Conservation (phyloP, 2,888 invertebrate genomes). For the Iphiclides podalirius region DNA sequence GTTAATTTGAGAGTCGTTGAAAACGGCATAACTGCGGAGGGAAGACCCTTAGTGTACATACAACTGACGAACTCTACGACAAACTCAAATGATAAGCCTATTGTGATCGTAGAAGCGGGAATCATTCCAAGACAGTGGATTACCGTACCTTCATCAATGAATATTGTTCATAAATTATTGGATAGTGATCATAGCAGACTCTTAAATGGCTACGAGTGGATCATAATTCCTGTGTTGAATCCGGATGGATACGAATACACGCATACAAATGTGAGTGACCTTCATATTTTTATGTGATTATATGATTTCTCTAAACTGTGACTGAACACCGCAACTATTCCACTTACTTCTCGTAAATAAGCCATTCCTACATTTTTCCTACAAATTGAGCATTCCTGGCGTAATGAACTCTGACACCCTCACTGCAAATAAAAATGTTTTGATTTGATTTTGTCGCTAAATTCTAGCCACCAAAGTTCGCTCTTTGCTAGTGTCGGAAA, state of each 20-base stretch:
- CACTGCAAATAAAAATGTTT: too few species aligned
- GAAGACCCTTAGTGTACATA: slow-evolving; percentile 59
- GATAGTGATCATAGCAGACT: slow-evolving; percentile 61
- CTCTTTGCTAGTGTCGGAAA: too few species aligned
- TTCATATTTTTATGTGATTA: background rate
- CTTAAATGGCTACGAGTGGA: slow-evolving; percentile 82
- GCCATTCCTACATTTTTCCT: too few species aligned
- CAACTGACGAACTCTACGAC: slow-evolving; percentile 60
- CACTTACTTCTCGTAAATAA: too few species aligned
- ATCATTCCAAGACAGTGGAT: slow-evolving; percentile 87
- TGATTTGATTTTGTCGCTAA: too few species aligned
- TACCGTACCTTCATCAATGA: slow-evolving; percentile 82
- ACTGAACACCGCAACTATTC: too few species aligned
- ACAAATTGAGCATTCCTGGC: too few species aligned
- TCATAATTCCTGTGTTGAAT: slow-evolving; percentile 84
- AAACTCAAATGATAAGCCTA: slow-evolving; percentile 56
- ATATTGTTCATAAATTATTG: slow-evolving; percentile 81
- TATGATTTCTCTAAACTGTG: too few species aligned
- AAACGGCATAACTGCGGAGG: slow-evolving; percentile 47
- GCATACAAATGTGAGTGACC: slow-evolving; percentile 69
- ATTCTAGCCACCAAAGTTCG: too few species aligned
- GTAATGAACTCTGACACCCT: too few species aligned
- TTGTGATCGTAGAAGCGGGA: slow-evolving; percentile 80
- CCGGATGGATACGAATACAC: slow-evolving; percentile 88
- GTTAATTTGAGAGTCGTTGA: slow-evolving; percentile 42